Percentiles rank a stretch among this genome's conserved stretches.
These are phyloP conservation scores for Portunus trituberculatus DNA, from an alignment of 1,140 invertebrate genomes.

Conservation along the genomic window DNA sequence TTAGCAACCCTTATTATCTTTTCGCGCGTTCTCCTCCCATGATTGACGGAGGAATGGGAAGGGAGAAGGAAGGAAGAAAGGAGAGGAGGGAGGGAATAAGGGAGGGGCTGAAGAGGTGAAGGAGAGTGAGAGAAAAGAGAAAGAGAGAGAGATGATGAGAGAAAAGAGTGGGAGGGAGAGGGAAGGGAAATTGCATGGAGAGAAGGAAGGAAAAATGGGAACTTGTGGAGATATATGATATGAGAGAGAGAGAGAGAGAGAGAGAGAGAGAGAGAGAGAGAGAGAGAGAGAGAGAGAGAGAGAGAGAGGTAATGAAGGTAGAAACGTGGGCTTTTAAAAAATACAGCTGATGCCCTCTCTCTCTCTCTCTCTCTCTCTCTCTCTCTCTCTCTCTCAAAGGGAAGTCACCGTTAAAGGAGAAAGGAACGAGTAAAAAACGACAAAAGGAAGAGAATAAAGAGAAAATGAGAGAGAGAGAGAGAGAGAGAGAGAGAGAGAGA, in stretches of 20 bases:
- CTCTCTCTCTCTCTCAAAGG: neutral
- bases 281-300: too few species aligned
- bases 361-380: neutral
- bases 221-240: too few species aligned
- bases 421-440: neutral
- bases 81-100: too few species aligned
- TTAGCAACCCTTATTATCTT: slow-evolving; percentile 7
- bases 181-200: neutral
- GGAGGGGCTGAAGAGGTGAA: too few species aligned
- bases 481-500: neutral
- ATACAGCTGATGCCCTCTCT: neutral
- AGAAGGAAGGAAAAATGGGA: neutral
- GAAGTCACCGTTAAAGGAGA: neutral
- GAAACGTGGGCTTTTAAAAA: neutral
- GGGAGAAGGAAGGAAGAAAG: too few species aligned
- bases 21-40: neutral
- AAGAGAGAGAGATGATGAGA: too few species aligned
- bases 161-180: neutral
- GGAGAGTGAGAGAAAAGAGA: too few species aligned
- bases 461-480: slow-evolving; percentile 20
- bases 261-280: too few species aligned
- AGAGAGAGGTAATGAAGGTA: neutral
- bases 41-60: too few species aligned
- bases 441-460: neutral
- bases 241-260: too few species aligned